Percentiles rank a stretch among this genome's conserved stretches.
Conservation (phyloP, 2,888 invertebrate species). For the Rhaphigaster nebulosa region DNA sequence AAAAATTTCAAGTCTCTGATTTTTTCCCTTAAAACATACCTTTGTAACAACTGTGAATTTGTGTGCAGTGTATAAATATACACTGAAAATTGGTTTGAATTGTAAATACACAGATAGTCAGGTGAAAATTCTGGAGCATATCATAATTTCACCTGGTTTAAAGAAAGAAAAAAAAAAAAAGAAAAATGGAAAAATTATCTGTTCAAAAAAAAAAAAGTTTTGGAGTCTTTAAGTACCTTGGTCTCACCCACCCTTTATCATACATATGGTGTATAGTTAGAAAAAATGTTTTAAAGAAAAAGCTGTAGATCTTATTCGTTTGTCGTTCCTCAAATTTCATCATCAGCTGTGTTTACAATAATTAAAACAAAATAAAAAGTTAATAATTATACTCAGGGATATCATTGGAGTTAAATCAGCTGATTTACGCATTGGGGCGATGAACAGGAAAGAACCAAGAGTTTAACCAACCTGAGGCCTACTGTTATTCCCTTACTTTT, state of each 20-base stretch:
- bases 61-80: conserved; percentile 39
- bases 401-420: conserved; percentile 29
- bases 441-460: conserved; percentile 57
- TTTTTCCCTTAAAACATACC: conserved; percentile 55
- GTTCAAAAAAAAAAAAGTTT: conserved; percentile 42
- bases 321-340: conserved; percentile 23
- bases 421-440: conserved; percentile 46
- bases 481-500: conserved; percentile 55
- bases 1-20: conserved; percentile 36
- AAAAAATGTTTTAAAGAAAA: conserved; percentile 51
- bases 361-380: not conserved
- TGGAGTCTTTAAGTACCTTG: conserved; percentile 53
- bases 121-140: conserved; percentile 39
- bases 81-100: conserved; percentile 55
- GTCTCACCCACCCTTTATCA: conserved; percentile 57
- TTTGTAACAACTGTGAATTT: conserved; percentile 42
- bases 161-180: conserved; percentile 30
- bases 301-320: conserved; percentile 57
- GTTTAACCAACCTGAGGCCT: conserved; percentile 58
- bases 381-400: conserved; percentile 56
- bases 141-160: conserved; percentile 29
- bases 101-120: conserved; percentile 57
- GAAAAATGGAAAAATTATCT: conserved; percentile 25
- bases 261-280: conserved; percentile 57
- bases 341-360: conserved; percentile 40